phyloP scores from a whole-genome alignment of 2,888 invertebrate genomes.

The Sinopyrophorus schimmeli region DNA sequence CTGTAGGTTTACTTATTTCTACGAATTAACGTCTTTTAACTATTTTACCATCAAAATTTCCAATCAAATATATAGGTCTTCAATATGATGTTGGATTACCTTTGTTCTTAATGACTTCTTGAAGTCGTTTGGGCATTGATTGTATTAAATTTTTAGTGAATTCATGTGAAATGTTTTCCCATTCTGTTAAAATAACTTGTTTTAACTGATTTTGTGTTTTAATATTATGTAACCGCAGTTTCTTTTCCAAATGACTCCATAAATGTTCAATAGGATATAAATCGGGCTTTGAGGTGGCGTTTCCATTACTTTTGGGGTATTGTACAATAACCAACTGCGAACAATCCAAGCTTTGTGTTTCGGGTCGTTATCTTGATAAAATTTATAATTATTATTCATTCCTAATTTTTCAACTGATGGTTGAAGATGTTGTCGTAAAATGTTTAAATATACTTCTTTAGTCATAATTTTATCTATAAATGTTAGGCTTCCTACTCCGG shows the following conservation, averaged over 20 bases:
- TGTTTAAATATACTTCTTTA: constrained; percentile 1
- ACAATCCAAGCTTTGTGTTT: not conserved
- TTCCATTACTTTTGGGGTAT: not conserved
- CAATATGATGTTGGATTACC: no score
- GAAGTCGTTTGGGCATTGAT: no score
- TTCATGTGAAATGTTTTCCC: no score
- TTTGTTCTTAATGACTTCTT: no score
- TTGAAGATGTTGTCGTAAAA: constrained; percentile 2
- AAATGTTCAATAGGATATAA: constrained; percentile 13
- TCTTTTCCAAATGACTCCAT: constrained; percentile 5
- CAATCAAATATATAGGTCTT: no score
- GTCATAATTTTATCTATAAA: constrained; percentile 35
- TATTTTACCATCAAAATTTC: no score
- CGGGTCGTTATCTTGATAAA: constrained; percentile 7
- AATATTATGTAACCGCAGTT: not conserved
- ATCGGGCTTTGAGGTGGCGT: constrained; percentile 11
- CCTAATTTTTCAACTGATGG: not conserved
- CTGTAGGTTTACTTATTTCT: no score
- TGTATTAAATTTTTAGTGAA: no score
- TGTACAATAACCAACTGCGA: constrained; percentile 1
- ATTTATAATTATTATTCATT: not conserved
- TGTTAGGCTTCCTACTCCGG: constrained; percentile 35
- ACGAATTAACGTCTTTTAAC: no score
- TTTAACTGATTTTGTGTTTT: not conserved
- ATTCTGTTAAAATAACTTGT: not conserved